Conservation (phyloP, 2,113 vertebrate genomes). For the Sigmodon hispidus region DNA sequence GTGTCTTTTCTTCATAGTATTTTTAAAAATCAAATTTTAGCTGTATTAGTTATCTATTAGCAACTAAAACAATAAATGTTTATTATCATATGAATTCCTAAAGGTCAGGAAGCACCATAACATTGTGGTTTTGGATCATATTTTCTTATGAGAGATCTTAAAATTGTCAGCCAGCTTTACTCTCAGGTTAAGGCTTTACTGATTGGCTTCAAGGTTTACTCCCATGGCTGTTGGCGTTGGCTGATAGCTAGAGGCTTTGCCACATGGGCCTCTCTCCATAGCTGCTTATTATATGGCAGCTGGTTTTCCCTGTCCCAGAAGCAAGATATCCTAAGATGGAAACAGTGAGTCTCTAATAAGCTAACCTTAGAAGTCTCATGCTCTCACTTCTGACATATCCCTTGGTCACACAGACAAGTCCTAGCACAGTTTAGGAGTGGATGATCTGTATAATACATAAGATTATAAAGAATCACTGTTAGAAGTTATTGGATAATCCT, state of each 20-base stretch:
- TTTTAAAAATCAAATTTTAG: constrained; percentile 3
- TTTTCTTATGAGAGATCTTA: constrained; percentile 17
- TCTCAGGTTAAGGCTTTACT: not conserved
- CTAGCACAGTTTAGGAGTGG: not conserved
- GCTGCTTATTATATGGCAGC: not conserved
- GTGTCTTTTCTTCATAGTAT: constrained; percentile 30
- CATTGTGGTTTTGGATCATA: constrained; percentile 5
- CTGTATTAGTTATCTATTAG: constrained; percentile 21
- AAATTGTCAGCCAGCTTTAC: not conserved
- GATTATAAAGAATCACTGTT: not conserved
- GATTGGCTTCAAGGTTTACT: not conserved
- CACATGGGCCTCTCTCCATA: fast-evolving
- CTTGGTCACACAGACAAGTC: not conserved
- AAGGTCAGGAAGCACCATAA: not conserved
- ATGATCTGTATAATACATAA: not conserved
- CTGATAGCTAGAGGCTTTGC: constrained; percentile 15
- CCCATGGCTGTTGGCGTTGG: not conserved
- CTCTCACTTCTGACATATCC: not conserved
- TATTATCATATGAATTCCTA: constrained; percentile 11
- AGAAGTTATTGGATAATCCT: not conserved
- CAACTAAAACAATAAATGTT: constrained; percentile 44
- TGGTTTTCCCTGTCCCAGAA: not conserved
- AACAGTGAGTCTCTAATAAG: not conserved
- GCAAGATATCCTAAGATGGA: not conserved
- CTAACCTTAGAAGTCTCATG: not conserved